Percentiles rank a stretch among this genome's conserved stretches.
These are phyloP conservation scores for Poecile montanus DNA, from an alignment of 2,797 vertebrate genomes.

Conservation along the genomic window DNA sequence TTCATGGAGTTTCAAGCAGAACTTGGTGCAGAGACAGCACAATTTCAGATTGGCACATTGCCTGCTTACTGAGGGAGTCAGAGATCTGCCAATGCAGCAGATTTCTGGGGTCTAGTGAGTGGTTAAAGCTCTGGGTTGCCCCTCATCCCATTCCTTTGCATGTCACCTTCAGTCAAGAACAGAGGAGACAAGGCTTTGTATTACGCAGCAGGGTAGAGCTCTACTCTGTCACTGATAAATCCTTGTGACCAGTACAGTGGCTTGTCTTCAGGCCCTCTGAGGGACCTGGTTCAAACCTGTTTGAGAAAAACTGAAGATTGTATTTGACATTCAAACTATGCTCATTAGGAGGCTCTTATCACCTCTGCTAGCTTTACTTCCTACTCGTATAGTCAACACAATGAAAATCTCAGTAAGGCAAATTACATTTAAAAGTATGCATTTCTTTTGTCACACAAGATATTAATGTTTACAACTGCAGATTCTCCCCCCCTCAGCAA, in stretches of 20 bases:
- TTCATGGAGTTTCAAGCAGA: neutral
- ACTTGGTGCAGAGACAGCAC: neutral
- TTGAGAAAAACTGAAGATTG: neutral
- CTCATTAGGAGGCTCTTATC: neutral
- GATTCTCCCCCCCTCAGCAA: neutral
- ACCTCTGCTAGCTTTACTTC: neutral
- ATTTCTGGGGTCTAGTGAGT: neutral
- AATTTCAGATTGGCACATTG: neutral
- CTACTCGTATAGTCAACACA: neutral
- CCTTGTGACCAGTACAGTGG: neutral
- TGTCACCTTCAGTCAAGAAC: neutral
- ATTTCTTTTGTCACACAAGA: neutral
- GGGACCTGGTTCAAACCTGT: neutral
- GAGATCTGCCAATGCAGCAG: neutral
- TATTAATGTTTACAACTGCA: neutral
- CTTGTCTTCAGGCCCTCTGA: rapidly evolving
- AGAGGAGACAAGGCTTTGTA: neutral
- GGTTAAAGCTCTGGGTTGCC: neutral
- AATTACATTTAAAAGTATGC: neutral
- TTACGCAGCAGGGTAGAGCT: neutral
- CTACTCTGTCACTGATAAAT: neutral
- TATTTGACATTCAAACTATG: neutral
- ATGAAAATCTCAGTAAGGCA: neutral
- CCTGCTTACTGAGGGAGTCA: neutral
- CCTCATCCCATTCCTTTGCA: neutral